phyloP scores from a whole-genome alignment of 2,888 invertebrate species.

The Drosophila mimica region DNA sequence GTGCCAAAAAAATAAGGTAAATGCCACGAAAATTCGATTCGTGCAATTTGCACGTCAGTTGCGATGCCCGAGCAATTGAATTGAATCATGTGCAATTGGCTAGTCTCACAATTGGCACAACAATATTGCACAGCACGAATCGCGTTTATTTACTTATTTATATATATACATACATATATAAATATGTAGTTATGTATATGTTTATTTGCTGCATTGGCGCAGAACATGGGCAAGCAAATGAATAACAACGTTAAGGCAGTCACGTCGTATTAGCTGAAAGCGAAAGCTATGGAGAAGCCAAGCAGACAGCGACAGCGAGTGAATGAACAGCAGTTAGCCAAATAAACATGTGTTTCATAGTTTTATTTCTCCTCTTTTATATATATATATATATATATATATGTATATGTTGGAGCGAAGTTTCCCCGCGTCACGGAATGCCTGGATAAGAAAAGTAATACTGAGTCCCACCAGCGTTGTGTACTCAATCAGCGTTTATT shows the following conservation, averaged over 20 bases:
- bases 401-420: too few relatives aligned
- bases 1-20: conserved; percentile 14
- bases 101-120: conserved; percentile 52
- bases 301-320: conserved; percentile 18
- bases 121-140: conserved; percentile 45
- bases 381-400: not conserved
- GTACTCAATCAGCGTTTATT: too few relatives aligned
- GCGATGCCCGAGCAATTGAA: conserved; percentile 29
- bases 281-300: conserved; percentile 63
- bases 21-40: conserved; percentile 19
- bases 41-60: conserved; percentile 45
- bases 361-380: conserved; percentile 32
- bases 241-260: conserved; percentile 54
- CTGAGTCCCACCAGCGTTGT: too few relatives aligned
- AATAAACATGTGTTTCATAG: conserved; percentile 67
- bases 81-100: conserved; percentile 33
- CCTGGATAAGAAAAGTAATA: too few relatives aligned
- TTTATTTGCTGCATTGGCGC: conserved; percentile 50
- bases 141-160: conserved; percentile 42
- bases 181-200: conserved; percentile 4
- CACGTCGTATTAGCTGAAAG: conserved; percentile 71
- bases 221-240: conserved; percentile 60
- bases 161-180: not conserved
- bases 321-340: conserved; percentile 40
- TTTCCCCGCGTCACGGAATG: too few relatives aligned